Evolutionary conservation across 2,888 invertebrate genomes (phyloP).

Genomic region (Aromia moschata): DNA sequence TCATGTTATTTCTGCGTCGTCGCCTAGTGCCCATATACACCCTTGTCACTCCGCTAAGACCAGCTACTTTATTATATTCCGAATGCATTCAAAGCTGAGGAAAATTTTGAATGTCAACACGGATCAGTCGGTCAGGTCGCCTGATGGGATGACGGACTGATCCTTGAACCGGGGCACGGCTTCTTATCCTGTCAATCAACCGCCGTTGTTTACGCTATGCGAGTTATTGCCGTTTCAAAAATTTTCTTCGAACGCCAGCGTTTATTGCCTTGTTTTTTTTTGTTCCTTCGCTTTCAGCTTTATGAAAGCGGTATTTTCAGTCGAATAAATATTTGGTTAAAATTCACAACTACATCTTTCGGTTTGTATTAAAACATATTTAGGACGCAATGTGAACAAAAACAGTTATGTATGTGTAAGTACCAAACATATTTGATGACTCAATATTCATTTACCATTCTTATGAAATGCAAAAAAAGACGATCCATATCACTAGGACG

Average conservation of each 20-base stretch:
- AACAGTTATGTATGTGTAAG: too few species aligned
- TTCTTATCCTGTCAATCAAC: slow-evolving; percentile 51
- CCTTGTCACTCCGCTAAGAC: slow-evolving; percentile 54
- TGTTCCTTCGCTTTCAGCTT: not conserved
- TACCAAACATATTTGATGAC: too few species aligned
- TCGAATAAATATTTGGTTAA: too few species aligned
- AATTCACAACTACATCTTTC: too few species aligned
- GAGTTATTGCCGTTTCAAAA: slow-evolving; percentile 1
- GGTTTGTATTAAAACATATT: too few species aligned
- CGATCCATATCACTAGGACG: too few species aligned
- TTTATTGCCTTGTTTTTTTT: not conserved
- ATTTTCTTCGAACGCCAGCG: not conserved
- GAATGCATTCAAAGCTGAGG: slow-evolving; percentile 59
- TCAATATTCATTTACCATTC: too few species aligned
- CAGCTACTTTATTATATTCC: slow-evolving; percentile 56
- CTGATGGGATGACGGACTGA: slow-evolving; percentile 53
- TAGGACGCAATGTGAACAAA: too few species aligned
- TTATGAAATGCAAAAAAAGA: too few species aligned
- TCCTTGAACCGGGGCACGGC: slow-evolving; percentile 45
- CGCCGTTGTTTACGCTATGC: slow-evolving; percentile 13
- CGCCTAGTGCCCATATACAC: slow-evolving; percentile 48
- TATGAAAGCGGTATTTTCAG: too few species aligned
- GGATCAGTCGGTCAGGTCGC: slow-evolving; percentile 59
- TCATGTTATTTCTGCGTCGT: slow-evolving; percentile 49
- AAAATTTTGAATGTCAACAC: slow-evolving; percentile 65